Evolutionary conservation across 2,888 invertebrate species (phyloP).

Genomic region (Polylopha cassiicola): DNA sequence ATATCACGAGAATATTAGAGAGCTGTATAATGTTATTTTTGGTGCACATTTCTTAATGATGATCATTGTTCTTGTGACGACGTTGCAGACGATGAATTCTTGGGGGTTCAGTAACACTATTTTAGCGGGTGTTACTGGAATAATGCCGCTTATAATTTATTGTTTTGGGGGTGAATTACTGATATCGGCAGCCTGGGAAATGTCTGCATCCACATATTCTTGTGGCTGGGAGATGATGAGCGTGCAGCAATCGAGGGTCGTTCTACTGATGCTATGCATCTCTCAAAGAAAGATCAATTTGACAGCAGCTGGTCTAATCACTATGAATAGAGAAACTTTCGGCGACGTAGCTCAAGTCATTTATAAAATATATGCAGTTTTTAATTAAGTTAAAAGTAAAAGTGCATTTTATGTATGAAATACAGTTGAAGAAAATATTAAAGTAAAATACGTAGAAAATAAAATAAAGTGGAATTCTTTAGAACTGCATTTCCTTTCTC

Average conservation of each 20-base stretch:
- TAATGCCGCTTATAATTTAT: constrained; percentile 48
- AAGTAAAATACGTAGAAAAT: not conserved
- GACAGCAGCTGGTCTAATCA: constrained; percentile 46
- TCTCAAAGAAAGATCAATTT: constrained; percentile 42
- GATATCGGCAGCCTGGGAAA: constrained; percentile 39
- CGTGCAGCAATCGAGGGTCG: constrained; percentile 37
- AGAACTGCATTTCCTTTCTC: too few species aligned
- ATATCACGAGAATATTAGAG: constrained; percentile 39
- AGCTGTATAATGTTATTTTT: constrained; percentile 43
- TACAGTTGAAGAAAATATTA: not conserved
- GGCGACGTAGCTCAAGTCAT: constrained; percentile 47
- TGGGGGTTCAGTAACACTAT: constrained; percentile 50
- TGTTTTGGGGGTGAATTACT: constrained; percentile 55
- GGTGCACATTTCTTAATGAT: constrained; percentile 52
- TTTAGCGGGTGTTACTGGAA: constrained; percentile 44
- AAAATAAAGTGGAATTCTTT: not conserved
- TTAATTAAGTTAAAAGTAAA: constrained; percentile 37
- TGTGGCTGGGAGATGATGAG: constrained; percentile 53
- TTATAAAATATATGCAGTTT: constrained; percentile 55
- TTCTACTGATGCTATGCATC: constrained; percentile 40
- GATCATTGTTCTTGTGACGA: constrained; percentile 49
- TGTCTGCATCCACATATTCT: constrained; percentile 40
- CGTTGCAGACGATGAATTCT: constrained; percentile 47
- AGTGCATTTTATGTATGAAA: not conserved
- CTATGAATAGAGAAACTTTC: constrained; percentile 53